Percentiles rank a stretch among this genome's conserved stretches.
phyloP scores from a whole-genome alignment of 2,113 vertebrate genomes.

The Patagioenas fasciata region DNA sequence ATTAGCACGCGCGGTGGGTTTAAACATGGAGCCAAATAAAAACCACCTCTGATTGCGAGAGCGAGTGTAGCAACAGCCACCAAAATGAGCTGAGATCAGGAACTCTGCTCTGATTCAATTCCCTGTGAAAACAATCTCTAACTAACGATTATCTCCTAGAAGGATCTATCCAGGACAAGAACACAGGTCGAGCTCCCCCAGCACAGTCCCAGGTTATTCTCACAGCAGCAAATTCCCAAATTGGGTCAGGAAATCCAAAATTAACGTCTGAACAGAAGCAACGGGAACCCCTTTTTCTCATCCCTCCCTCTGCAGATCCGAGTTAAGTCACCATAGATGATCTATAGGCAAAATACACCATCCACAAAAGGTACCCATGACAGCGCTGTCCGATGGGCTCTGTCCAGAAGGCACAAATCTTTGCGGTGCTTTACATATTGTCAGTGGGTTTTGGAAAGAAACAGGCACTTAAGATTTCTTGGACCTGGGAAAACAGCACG shows the following conservation, averaged over 20 bases:
- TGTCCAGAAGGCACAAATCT: background rate
- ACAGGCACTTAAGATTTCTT: background rate
- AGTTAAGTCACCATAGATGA: background rate
- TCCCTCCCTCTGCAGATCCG: background rate
- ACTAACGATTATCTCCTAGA: slow-evolving; percentile 8
- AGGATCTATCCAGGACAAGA: background rate
- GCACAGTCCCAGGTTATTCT: background rate
- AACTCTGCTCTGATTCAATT: slow-evolving; percentile 8
- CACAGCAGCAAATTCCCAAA: background rate
- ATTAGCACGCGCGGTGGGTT: fast-evolving
- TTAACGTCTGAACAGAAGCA: background rate
- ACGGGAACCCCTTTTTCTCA: background rate
- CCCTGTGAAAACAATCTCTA: background rate
- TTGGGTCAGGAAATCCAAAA: slow-evolving; percentile 17
- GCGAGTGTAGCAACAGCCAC: background rate
- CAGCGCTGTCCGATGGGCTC: background rate
- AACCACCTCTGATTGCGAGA: background rate
- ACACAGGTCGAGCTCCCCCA: background rate
- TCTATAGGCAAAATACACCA: background rate
- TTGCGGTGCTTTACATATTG: background rate
- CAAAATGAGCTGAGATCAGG: slow-evolving; percentile 20
- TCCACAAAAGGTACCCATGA: background rate
- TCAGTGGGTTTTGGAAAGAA: background rate
- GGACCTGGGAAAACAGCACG: background rate
- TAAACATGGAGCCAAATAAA: background rate